These are phyloP conservation scores for Tamias sibiricus DNA, from an alignment of 2,113 vertebrate genomes.

Conservation along the genomic window DNA sequence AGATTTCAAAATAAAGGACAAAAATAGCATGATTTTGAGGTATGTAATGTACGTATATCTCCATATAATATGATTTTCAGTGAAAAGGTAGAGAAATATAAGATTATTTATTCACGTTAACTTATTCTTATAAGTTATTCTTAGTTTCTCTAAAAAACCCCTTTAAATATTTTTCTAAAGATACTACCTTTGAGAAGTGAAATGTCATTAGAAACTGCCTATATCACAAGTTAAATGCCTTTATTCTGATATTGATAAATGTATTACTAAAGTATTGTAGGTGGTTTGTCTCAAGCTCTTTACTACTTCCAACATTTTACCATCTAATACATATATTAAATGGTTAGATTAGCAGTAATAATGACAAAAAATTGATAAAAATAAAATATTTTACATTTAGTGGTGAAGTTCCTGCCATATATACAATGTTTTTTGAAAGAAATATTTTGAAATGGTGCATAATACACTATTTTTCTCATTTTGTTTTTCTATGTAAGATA, in stretches of 20 bases:
- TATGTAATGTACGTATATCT: conserved; percentile 63
- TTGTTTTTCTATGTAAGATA: not conserved
- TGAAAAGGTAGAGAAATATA: not conserved
- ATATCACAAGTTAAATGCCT: not conserved
- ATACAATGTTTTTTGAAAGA: not conserved
- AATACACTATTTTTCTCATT: not conserved
- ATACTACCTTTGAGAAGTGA: not conserved
- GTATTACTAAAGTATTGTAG: not conserved
- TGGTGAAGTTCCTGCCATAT: not conserved
- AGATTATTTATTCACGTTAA: not conserved
- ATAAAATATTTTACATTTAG: conserved; percentile 7
- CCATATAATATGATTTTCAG: conserved; percentile 75
- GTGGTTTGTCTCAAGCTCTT: not conserved
- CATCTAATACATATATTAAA: not conserved
- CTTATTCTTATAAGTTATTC: not conserved
- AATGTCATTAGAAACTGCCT: not conserved
- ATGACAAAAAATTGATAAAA: conserved; percentile 18
- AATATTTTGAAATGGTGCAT: not conserved
- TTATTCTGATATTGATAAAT: not conserved
- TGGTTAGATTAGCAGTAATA: not conserved
- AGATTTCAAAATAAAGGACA: conserved; percentile 68
- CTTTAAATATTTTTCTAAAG: not conserved
- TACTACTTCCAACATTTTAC: not conserved
- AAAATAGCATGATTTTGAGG: conserved; percentile 64
- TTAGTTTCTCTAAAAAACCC: not conserved